Evolutionary conservation across 2,888 invertebrate species (phyloP).

Genomic region (Perithous albicinctus): DNA sequence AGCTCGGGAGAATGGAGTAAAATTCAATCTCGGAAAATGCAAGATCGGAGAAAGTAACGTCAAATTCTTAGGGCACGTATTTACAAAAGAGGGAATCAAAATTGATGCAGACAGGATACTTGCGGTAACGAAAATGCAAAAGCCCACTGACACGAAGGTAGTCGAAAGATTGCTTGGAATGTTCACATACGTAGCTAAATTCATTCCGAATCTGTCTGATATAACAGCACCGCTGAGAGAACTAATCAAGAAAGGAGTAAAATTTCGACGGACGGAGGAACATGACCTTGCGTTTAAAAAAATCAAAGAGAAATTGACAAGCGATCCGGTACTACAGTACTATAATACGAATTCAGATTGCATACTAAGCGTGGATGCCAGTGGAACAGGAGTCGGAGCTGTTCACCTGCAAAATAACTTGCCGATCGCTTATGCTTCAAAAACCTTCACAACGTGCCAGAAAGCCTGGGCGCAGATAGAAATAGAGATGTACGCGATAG

Average conservation of each 20-base stretch:
- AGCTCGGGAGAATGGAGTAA: slow-evolving; percentile 48
- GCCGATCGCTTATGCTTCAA: slow-evolving; percentile 69
- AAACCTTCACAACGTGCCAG: slow-evolving; percentile 63
- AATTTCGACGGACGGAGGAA: slow-evolving; percentile 52
- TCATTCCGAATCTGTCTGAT: slow-evolving; percentile 56
- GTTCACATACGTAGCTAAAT: slow-evolving; percentile 64
- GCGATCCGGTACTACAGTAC: slow-evolving; percentile 62
- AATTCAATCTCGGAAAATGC: slow-evolving; percentile 63
- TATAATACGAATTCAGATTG: slow-evolving; percentile 63
- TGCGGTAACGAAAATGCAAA: slow-evolving; percentile 57
- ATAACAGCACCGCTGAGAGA: slow-evolving; percentile 49
- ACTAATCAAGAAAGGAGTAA: slow-evolving; percentile 56
- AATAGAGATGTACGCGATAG: slow-evolving; percentile 66
- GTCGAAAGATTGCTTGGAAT: slow-evolving; percentile 65
- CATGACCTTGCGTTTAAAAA: slow-evolving; percentile 60
- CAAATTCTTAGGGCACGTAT: slow-evolving; percentile 60
- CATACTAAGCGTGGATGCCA: slow-evolving; percentile 69
- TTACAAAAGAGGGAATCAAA: slow-evolving; percentile 48
- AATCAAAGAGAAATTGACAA: slow-evolving; percentile 57
- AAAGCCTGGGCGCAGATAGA: slow-evolving; percentile 66
- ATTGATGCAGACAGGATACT: slow-evolving; percentile 51
- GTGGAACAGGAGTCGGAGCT: slow-evolving; percentile 67
- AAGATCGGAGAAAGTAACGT: slow-evolving; percentile 48
- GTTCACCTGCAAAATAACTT: slow-evolving; percentile 65
- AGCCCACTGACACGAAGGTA: slow-evolving; percentile 51